A percentile compares a stretch with the other conserved stretches of the same genome.
Evolutionary conservation across 2,113 vertebrate species (phyloP).

Genomic region (Orthonyx spaldingii): DNA sequence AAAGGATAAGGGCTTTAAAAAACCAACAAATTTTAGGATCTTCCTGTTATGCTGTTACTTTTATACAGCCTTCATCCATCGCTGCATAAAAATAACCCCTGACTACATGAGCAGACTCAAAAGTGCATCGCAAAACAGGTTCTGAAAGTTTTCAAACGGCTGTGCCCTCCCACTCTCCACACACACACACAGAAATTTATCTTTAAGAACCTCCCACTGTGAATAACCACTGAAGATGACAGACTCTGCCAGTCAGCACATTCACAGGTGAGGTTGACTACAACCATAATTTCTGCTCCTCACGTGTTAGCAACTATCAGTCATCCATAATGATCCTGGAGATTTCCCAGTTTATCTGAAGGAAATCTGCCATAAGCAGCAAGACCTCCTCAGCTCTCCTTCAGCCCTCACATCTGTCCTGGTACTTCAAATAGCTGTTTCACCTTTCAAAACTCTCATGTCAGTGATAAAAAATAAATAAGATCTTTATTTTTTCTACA

Average conservation of each 20-base stretch:
- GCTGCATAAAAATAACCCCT: not conserved
- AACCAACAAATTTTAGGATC: not conserved
- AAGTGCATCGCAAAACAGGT: not conserved
- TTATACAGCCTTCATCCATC: not conserved
- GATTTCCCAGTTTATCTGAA: not conserved
- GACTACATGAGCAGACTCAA: not conserved
- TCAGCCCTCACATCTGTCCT: slow-evolving; percentile 1
- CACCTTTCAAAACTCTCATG: not conserved
- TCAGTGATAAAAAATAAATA: not conserved
- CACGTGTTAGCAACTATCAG: not conserved
- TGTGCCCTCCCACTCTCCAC: not conserved
- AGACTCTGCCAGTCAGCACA: not conserved
- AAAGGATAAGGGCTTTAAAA: not conserved
- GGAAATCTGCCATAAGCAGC: not conserved
- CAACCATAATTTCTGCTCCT: not conserved
- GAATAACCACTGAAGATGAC: not conserved
- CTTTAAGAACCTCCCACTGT: not conserved
- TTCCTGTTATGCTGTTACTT: not conserved
- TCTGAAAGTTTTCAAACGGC: not conserved
- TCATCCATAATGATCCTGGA: not conserved
- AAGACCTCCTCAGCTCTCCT: not conserved
- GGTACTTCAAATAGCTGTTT: not conserved
- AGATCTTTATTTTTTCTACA: not conserved
- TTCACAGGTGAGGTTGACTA: not conserved
- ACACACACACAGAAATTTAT: not conserved